A percentile compares a stretch with the other conserved stretches of the same genome.
Evolutionary conservation across 2,113 vertebrate genomes (phyloP).

Genomic region (Chloropsis hardwickii): DNA sequence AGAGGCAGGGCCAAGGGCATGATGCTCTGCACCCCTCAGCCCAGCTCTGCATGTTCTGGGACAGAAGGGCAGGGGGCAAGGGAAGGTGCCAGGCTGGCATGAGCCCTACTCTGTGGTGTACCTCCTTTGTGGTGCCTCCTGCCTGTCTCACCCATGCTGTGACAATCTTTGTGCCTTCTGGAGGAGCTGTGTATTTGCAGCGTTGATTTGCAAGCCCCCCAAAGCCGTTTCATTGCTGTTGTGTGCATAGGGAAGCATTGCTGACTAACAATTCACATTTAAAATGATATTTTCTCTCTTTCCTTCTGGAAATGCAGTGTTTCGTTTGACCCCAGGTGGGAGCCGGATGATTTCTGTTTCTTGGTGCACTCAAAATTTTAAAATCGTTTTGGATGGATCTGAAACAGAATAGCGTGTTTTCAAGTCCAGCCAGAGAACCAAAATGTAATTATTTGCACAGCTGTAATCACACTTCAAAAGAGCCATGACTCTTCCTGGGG

Average conservation of each 20-base stretch:
- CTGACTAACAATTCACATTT: background rate
- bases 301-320: background rate
- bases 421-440: background rate
- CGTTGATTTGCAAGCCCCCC: background rate
- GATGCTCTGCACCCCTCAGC: background rate
- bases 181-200: background rate
- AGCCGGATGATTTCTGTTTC: background rate
- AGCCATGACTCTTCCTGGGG: background rate
- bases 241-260: accelerated
- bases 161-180: background rate
- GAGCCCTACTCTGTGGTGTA: background rate
- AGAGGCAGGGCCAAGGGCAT: accelerated
- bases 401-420: background rate
- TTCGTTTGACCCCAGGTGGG: background rate
- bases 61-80: background rate
- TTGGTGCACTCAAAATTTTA: background rate
- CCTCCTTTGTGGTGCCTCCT: background rate
- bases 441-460: slow-evolving; percentile 37
- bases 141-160: background rate
- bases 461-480: background rate
- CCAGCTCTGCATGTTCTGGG: background rate
- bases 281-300: background rate
- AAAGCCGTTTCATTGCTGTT: background rate
- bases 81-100: background rate
- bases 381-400: background rate